Percentiles rank a stretch among this genome's conserved stretches.
These are phyloP conservation scores for Ctenoplectra terminalis DNA, from an alignment of 1,140 invertebrate genomes.

Conservation along the genomic window DNA sequence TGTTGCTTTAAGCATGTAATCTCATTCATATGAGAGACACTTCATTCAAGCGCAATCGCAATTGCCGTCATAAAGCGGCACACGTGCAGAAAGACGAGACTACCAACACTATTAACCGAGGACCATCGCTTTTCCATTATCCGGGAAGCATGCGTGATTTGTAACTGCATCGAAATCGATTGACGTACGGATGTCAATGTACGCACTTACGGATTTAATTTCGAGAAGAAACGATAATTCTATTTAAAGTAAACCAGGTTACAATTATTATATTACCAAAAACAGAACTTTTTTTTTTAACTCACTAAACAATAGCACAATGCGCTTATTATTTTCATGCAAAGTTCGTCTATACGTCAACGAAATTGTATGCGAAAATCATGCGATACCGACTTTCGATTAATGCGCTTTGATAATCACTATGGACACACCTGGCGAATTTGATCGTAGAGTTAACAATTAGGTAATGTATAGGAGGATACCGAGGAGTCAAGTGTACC, in stretches of 20 bases:
- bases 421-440: conserved; percentile 28
- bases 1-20: conserved; percentile 46
- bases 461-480: not conserved
- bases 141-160: conserved; percentile 40
- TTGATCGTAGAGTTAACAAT: not conserved
- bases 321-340: too few relatives aligned
- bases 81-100: conserved; percentile 42
- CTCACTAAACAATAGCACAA: not conserved
- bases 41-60: conserved; percentile 72
- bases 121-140: conserved; percentile 56
- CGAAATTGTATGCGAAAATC: conserved; percentile 19
- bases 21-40: conserved; percentile 48
- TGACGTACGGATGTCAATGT: conserved; percentile 33
- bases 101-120: conserved; percentile 58
- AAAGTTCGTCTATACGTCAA: conserved; percentile 27
- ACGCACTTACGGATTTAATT: not conserved
- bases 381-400: conserved; percentile 52
- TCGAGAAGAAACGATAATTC: not conserved
- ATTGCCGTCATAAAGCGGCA: conserved; percentile 57
- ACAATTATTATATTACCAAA: too few relatives aligned
- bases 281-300: not conserved
- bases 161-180: conserved; percentile 33
- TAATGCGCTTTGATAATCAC: conserved; percentile 62
- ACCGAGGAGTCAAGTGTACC: not conserved
- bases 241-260: too few relatives aligned